phyloP scores from a whole-genome alignment of 1,140 invertebrate species.

The Notospermus geniculatus region DNA sequence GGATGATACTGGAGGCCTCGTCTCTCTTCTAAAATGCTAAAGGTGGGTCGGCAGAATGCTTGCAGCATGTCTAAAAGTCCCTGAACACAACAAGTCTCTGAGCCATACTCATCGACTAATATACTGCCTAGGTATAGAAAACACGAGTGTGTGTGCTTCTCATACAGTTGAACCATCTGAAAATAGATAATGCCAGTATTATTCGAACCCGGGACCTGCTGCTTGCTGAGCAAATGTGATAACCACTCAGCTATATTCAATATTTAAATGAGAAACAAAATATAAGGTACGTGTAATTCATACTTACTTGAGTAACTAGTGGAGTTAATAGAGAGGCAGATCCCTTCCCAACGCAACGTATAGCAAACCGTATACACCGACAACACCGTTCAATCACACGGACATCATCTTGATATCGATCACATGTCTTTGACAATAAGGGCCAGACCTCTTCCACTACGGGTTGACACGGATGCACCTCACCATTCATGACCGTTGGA shows the following conservation, averaged over 20 bases:
- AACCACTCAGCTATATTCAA: too few relatives aligned
- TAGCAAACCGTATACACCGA: conserved; percentile 82
- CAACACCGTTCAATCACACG: conserved; percentile 90
- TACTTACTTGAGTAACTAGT: conserved; percentile 73
- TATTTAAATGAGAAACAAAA: too few relatives aligned
- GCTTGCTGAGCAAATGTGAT: too few relatives aligned
- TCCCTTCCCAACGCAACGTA: conserved; percentile 80
- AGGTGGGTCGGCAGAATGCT: conserved; percentile 71
- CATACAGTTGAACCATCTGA: conserved; percentile 83
- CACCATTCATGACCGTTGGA: conserved; percentile 62
- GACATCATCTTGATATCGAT: conserved; percentile 75
- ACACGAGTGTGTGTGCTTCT: conserved; percentile 82
- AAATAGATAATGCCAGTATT: conserved; percentile 23
- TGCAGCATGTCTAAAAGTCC: conserved; percentile 81
- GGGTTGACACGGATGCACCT: conserved; percentile 76
- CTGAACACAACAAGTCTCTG: conserved; percentile 66
- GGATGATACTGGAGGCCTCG: conserved; percentile 85
- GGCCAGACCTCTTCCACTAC: conserved; percentile 85
- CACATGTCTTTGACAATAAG: conserved; percentile 73
- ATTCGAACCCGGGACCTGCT: too few relatives aligned
- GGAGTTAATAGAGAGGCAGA: conserved; percentile 74
- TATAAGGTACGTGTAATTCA: too few relatives aligned
- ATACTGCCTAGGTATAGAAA: conserved; percentile 93
- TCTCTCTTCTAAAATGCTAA: conserved; percentile 70
- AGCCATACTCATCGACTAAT: conserved; percentile 90